Evolutionary conservation across 2,888 invertebrate species (phyloP).

Genomic region (Schrankia costaestrigalis): DNA sequence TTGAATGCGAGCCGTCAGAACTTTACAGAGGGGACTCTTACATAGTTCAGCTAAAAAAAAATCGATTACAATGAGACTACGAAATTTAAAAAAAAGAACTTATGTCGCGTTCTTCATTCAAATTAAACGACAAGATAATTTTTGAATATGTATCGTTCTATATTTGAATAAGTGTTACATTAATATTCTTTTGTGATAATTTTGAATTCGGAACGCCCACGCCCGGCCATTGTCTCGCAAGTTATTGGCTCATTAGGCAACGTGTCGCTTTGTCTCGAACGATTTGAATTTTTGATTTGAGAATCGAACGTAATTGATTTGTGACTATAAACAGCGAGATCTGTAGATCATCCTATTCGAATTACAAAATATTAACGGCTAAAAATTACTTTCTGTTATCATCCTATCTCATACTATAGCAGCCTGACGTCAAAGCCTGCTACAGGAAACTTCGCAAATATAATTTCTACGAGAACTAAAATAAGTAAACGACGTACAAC

Average conservation of each 20-base stretch:
- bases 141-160: slow-evolving; percentile 71
- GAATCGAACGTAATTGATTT: slow-evolving; percentile 72
- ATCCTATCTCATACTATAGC: too few species aligned
- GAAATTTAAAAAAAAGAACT: slow-evolving; percentile 55
- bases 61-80: slow-evolving; percentile 53
- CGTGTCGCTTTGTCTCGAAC: slow-evolving; percentile 65
- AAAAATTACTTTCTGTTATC: too few species aligned
- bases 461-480: too few species aligned
- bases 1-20: slow-evolving; percentile 59
- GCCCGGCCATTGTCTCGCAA: slow-evolving; percentile 73
- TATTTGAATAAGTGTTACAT: slow-evolving; percentile 80
- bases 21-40: slow-evolving; percentile 51
- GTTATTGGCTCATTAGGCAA: slow-evolving; percentile 79
- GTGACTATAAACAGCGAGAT: slow-evolving; percentile 27
- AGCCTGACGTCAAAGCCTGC: too few species aligned
- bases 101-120: slow-evolving; percentile 66
- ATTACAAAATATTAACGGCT: not conserved
- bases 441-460: too few species aligned
- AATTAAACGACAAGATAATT: slow-evolving; percentile 71
- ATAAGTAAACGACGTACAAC: too few species aligned
- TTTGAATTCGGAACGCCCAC: slow-evolving; percentile 75
- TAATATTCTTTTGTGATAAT: slow-evolving; percentile 80
- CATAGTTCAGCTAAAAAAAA: slow-evolving; percentile 49
- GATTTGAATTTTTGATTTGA: slow-evolving; percentile 77
- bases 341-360: slow-evolving; percentile 3